Evolutionary conservation across 92 coral and sea anemone genomes (phyloP).

Genomic region (Bergia puertoricense): DNA sequence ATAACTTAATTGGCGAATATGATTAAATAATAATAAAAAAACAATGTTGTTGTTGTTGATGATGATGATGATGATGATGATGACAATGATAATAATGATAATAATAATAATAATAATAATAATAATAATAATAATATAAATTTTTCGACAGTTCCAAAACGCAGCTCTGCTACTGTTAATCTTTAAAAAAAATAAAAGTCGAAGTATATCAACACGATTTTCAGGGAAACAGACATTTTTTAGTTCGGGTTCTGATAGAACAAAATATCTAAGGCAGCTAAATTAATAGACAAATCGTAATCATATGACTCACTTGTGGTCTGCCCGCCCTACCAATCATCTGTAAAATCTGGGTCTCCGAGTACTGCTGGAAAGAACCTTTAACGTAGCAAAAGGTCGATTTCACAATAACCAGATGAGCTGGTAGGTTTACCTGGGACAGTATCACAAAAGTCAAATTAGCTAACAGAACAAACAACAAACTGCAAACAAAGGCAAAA

Average conservation of each 20-base stretch:
- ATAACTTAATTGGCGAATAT: no score
- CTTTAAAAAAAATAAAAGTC: no score
- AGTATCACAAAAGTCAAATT: not conserved
- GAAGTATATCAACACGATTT: not conserved
- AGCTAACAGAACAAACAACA: not conserved
- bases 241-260: no score
- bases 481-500: not conserved
- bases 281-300: not conserved
- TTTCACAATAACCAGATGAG: conserved; percentile 96
- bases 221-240: not conserved
- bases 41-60: no score
- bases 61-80: no score
- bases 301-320: conserved; percentile 73
- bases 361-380: conserved; percentile 90
- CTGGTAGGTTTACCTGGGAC: conserved; percentile 91
- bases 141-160: no score
- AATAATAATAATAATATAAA: no score
- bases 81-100: no score
- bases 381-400: conserved; percentile 90
- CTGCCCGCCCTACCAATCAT: conserved; percentile 99
- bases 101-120: no score
- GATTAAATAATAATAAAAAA: no score
- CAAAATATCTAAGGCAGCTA: not conserved
- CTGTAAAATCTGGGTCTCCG: conserved; percentile 94
- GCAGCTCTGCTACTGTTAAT: no score